These are phyloP conservation scores for Columba livia DNA, from an alignment of 2,113 vertebrate species.

Conservation along the genomic window DNA sequence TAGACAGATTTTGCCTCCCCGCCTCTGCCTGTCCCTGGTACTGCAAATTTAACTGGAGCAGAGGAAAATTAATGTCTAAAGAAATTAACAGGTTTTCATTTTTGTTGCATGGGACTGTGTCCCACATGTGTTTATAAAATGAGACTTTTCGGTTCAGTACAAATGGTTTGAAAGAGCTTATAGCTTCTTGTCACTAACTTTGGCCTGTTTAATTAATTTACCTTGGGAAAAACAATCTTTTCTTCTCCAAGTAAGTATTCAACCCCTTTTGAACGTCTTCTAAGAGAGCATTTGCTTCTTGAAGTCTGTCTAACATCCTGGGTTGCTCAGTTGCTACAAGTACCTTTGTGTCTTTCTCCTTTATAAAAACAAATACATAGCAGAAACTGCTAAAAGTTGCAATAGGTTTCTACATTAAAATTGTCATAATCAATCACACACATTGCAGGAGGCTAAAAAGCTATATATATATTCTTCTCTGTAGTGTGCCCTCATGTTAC, in stretches of 20 bases:
- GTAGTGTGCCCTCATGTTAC: neutral
- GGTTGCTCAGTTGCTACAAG: slow-evolving; percentile 83
- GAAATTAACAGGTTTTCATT: neutral
- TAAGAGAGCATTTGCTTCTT: slow-evolving; percentile 84
- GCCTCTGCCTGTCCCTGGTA: neutral
- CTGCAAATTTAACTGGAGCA: neutral
- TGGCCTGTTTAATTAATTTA: slow-evolving; percentile 46
- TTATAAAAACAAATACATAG: slow-evolving; percentile 7
- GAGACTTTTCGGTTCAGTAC: neutral
- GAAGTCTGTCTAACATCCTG: slow-evolving; percentile 85
- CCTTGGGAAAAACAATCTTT: slow-evolving; percentile 86
- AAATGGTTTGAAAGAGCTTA: neutral
- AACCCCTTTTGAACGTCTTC: slow-evolving; percentile 87
- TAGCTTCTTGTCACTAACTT: neutral
- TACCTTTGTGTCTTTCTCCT: slow-evolving; percentile 79
- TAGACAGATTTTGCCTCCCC: neutral
- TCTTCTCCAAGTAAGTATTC: slow-evolving; percentile 89
- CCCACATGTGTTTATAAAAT: neutral
- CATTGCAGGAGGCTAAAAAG: neutral
- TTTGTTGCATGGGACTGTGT: neutral
- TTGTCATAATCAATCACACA: neutral
- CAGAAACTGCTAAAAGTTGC: neutral
- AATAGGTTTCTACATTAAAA: neutral
- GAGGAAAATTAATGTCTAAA: neutral
- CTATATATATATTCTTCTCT: neutral